Conservation (phyloP, 2,888 invertebrate species). For the Caenorhabditis japonica region DNA sequence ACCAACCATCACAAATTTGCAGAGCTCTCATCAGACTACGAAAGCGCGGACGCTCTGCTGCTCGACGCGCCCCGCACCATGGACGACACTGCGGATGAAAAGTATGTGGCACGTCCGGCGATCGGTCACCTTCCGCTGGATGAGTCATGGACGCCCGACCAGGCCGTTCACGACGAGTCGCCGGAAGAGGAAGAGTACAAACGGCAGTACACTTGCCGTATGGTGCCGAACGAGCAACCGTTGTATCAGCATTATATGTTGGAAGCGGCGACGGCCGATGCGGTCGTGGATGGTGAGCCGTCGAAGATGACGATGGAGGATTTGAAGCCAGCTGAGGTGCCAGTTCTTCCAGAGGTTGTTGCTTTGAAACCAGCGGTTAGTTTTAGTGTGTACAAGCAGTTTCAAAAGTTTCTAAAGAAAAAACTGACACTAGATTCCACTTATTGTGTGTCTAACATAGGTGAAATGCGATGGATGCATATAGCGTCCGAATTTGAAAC, state of each 20-base stretch:
- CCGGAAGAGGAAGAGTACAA: slow-evolving; percentile 59
- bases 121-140: slow-evolving; percentile 43
- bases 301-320: slow-evolving; percentile 12
- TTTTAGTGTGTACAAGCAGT: too few species aligned
- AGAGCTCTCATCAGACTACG: slow-evolving; percentile 53
- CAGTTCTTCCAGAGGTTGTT: slow-evolving; percentile 22
- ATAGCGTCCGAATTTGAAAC: too few species aligned
- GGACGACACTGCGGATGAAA: slow-evolving; percentile 14
- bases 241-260: slow-evolving; percentile 74
- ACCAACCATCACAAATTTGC: too few species aligned
- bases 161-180: slow-evolving; percentile 49
- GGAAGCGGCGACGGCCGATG: slow-evolving; percentile 34
- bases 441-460: too few species aligned
- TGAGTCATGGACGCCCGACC: slow-evolving; percentile 39
- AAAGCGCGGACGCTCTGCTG: slow-evolving; percentile 36
- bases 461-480: too few species aligned
- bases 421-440: too few species aligned
- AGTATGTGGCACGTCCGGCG: slow-evolving; percentile 45
- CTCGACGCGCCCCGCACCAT: not conserved
- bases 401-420: too few species aligned
- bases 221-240: slow-evolving; percentile 70
- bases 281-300: not conserved
- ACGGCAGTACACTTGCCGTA: slow-evolving; percentile 59
- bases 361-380: slow-evolving; percentile 41
- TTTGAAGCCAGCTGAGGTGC: slow-evolving; percentile 24